These are phyloP conservation scores for Ophioderma brevispina DNA, from an alignment of 35 echinoderm and acorn worm species.

Conservation along the genomic window DNA sequence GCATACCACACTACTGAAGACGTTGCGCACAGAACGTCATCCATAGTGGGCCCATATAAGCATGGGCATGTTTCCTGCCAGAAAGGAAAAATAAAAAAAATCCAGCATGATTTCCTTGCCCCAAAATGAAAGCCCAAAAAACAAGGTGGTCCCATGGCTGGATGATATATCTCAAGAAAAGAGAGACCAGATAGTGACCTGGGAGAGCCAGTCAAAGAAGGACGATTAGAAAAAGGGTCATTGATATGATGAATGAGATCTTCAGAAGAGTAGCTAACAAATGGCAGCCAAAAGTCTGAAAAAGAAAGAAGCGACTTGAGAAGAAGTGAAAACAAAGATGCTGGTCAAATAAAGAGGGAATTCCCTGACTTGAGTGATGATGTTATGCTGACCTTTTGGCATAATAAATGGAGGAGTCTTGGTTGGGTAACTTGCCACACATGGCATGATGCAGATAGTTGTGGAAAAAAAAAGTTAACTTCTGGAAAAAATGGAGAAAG, in stretches of 20 bases:
- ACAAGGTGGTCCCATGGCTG: not conserved
- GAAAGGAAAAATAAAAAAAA: not conserved
- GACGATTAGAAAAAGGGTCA: not conserved
- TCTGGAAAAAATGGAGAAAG: not conserved
- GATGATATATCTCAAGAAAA: not conserved
- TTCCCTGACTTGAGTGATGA: not conserved
- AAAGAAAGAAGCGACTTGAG: not conserved
- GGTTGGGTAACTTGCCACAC: not conserved
- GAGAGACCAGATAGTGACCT: not conserved
- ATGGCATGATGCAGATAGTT: not conserved
- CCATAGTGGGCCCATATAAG: not conserved
- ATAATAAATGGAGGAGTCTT: not conserved
- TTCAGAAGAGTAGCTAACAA: not conserved
- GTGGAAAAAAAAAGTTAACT: not conserved
- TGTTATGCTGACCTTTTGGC: not conserved
- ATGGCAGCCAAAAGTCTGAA: not conserved
- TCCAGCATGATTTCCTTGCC: not conserved
- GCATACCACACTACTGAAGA: not conserved
- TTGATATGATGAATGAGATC: not conserved
- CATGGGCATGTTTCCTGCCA: not conserved
- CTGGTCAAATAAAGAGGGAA: not conserved
- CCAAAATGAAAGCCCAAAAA: not conserved
- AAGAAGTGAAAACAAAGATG: not conserved
- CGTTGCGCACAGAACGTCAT: not conserved
- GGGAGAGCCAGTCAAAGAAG: not conserved